phyloP scores from a whole-genome alignment of 2,797 vertebrate genomes.

The Eidolon dupreanum region DNA sequence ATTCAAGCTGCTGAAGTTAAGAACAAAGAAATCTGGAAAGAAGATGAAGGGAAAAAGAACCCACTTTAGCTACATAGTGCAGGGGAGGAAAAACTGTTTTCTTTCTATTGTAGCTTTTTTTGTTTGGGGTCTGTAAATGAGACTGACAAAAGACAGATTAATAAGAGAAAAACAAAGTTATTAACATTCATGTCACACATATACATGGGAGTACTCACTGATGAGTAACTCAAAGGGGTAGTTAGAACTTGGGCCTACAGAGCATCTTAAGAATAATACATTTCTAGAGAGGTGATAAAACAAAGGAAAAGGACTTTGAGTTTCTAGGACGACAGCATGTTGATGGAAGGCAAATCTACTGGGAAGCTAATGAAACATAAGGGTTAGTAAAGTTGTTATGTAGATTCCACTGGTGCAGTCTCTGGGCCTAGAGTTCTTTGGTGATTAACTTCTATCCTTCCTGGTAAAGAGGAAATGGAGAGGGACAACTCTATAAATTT shows the following conservation, averaged over 20 bases:
- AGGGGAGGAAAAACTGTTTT: background rate
- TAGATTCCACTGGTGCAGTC: background rate
- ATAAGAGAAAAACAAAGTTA: background rate
- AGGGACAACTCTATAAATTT: background rate
- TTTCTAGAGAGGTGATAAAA: background rate
- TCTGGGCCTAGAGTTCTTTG: background rate
- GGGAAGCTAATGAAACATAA: background rate
- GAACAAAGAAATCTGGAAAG: background rate
- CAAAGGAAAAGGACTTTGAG: background rate
- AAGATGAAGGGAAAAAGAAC: background rate
- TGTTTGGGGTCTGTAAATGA: background rate
- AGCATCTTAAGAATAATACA: background rate
- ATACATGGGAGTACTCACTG: background rate
- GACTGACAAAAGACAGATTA: background rate
- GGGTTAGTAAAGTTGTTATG: background rate
- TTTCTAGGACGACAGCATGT: background rate
- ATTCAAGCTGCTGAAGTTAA: background rate
- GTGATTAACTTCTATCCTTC: background rate
- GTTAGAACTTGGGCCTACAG: background rate
- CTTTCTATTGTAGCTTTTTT: background rate
- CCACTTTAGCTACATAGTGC: background rate
- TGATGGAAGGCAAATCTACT: background rate
- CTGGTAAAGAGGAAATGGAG: background rate
- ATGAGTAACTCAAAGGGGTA: background rate
- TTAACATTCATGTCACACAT: background rate